A percentile compares a stretch with the other conserved stretches of the same genome.
These are phyloP conservation scores for Cryptotermes secundus DNA, from an alignment of 1,140 invertebrate genomes.

Conservation along the genomic window DNA sequence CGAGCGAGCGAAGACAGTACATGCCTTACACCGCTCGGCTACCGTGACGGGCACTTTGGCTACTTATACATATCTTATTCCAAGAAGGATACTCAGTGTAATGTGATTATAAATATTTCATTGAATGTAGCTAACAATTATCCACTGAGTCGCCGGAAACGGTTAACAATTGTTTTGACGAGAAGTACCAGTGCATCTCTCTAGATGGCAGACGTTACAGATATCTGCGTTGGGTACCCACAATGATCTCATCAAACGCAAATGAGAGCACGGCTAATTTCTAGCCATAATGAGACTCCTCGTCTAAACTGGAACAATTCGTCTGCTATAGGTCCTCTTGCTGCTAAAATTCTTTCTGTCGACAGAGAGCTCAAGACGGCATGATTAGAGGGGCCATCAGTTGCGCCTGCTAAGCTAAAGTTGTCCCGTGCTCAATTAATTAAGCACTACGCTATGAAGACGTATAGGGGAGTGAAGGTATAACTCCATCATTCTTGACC, in stretches of 20 bases:
- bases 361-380: background rate
- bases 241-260: background rate
- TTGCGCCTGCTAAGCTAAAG: background rate
- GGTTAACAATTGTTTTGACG: background rate
- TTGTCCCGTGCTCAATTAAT: too few species aligned
- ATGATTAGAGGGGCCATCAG: background rate
- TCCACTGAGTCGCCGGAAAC: background rate
- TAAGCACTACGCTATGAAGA: too few species aligned
- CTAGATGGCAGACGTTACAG: background rate
- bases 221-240: background rate
- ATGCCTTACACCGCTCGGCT: too few species aligned
- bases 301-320: background rate
- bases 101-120: too few species aligned
- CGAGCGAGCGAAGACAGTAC: too few species aligned
- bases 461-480: too few species aligned
- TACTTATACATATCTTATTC: too few species aligned
- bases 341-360: background rate
- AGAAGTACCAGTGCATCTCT: background rate
- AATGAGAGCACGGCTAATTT: background rate
- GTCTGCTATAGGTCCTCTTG: background rate
- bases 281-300: background rate
- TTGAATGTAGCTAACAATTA: too few species aligned
- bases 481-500: too few species aligned
- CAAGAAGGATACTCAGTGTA: too few species aligned
- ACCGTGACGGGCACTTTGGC: too few species aligned